These are phyloP conservation scores for Dendroctonus ponderosae DNA, from an alignment of 1,140 invertebrate genomes.

Conservation along the genomic window DNA sequence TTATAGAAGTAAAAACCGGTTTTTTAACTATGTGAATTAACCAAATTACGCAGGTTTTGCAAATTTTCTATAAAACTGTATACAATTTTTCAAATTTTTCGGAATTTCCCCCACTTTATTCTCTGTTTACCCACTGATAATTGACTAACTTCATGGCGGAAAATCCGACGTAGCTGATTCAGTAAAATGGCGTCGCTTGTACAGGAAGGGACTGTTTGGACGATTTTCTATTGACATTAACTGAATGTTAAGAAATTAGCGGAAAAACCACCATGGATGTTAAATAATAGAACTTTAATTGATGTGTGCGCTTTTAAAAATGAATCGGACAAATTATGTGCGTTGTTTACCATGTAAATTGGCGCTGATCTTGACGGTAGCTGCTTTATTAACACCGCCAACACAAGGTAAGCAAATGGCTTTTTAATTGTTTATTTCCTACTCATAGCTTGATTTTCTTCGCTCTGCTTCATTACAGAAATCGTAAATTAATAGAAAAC, in stretches of 20 bases:
- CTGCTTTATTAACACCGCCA: slow-evolving; percentile 41
- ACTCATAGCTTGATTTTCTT: slow-evolving; percentile 20
- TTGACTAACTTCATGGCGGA: background rate
- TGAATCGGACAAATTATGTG: slow-evolving; percentile 40
- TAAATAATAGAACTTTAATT: slow-evolving; percentile 26
- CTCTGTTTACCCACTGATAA: no score
- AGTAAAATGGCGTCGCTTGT: slow-evolving; percentile 30
- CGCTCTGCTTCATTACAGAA: slow-evolving; percentile 15
- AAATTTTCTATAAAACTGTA: no score
- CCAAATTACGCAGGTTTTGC: no score
- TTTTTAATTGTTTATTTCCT: slow-evolving; percentile 35
- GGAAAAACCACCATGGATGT: slow-evolving; percentile 18
- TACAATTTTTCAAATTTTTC: no score
- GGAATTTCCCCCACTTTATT: no score
- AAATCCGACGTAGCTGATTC: slow-evolving; percentile 14
- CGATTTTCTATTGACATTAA: slow-evolving; percentile 2
- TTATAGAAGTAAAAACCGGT: no score
- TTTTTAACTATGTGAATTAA: no score
- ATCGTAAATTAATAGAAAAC: background rate
- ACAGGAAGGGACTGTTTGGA: slow-evolving; percentile 3
- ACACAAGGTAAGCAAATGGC: slow-evolving; percentile 43
- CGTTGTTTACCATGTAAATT: slow-evolving; percentile 37
- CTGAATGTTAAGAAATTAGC: slow-evolving; percentile 4
- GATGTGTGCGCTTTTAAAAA: slow-evolving; percentile 30
- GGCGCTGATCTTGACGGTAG: slow-evolving; percentile 36